These are phyloP conservation scores for Chiloscyllium plagiosum DNA, from an alignment of 2,113 vertebrate species.

Conservation along the genomic window DNA sequence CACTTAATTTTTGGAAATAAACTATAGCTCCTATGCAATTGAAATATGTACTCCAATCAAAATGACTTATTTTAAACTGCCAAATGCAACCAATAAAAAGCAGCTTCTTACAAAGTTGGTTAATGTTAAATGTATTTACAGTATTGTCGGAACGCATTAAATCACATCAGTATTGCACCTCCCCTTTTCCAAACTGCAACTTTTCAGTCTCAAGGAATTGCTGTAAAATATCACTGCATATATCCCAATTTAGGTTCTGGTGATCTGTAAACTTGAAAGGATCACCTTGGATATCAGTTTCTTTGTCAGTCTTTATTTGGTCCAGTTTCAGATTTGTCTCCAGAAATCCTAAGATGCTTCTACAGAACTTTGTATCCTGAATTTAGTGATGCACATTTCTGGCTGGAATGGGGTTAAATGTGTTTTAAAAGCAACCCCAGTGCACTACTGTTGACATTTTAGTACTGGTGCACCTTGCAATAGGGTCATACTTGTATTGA, in stretches of 20 bases:
- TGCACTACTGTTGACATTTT: not conserved
- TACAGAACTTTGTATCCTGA: not conserved
- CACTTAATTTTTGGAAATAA: slow-evolving; percentile 28
- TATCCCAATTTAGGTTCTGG: not conserved
- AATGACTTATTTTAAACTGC: slow-evolving; percentile 34
- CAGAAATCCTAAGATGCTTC: not conserved
- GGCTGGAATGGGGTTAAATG: not conserved
- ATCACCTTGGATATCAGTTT: not conserved
- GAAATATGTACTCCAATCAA: slow-evolving; percentile 34
- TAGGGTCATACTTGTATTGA: not conserved
- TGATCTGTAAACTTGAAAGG: not conserved
- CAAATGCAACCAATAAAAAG: slow-evolving; percentile 30
- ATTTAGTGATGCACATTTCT: not conserved
- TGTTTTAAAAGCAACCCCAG: not conserved
- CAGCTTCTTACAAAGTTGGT: slow-evolving; percentile 26
- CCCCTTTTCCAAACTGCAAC: not conserved
- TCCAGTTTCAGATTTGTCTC: not conserved
- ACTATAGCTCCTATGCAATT: slow-evolving; percentile 13
- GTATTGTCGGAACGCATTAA: slow-evolving; percentile 12
- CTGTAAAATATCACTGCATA: not conserved
- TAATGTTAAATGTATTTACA: slow-evolving; percentile 26
- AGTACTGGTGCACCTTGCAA: not conserved
- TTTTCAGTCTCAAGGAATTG: not conserved
- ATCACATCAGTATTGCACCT: slow-evolving; percentile 7
- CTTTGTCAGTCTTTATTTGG: not conserved